A percentile compares a stretch with the other conserved stretches of the same genome.
Evolutionary conservation across 2,888 invertebrate genomes (phyloP).

Genomic region (Plagodis pulveraria): DNA sequence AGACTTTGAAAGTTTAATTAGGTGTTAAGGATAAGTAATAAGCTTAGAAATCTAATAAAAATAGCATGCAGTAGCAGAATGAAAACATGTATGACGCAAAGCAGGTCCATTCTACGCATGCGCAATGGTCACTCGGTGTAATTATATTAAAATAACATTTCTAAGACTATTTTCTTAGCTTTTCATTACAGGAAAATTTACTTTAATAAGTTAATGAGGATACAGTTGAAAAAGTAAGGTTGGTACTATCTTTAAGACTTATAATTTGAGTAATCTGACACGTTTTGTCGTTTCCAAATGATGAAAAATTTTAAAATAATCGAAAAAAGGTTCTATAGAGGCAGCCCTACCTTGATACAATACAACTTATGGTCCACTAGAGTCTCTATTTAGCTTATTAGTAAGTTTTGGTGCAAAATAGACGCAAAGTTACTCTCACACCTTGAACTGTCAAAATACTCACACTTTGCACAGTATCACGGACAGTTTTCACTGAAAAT

Average conservation of each 20-base stretch:
- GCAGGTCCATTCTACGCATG: slow-evolving; percentile 54
- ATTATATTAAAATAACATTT: slow-evolving; percentile 56
- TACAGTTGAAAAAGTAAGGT: background rate
- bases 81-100: slow-evolving; percentile 61
- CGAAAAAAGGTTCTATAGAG: too few species aligned
- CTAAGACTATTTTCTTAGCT: slow-evolving; percentile 37
- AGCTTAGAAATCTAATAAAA: slow-evolving; percentile 17
- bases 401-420: slow-evolving; percentile 40
- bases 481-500: slow-evolving; percentile 43
- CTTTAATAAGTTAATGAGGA: background rate
- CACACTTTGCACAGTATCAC: slow-evolving; percentile 55
- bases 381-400: too few species aligned
- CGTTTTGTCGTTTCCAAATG: too few species aligned
- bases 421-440: slow-evolving; percentile 42
- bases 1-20: too few species aligned
- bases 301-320: too few species aligned
- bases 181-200: slow-evolving; percentile 2
- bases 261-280: too few species aligned
- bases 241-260: too few species aligned
- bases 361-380: too few species aligned
- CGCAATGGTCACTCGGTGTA: slow-evolving; percentile 50
- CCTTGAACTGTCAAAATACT: slow-evolving; percentile 59
- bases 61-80: slow-evolving; percentile 37
- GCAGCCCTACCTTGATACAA: too few species aligned
- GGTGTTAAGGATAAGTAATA: background rate